Percentiles rank a stretch among this genome's conserved stretches.
Evolutionary conservation across 2,888 invertebrate species (phyloP).

Genomic region (Mythimna albipuncta): DNA sequence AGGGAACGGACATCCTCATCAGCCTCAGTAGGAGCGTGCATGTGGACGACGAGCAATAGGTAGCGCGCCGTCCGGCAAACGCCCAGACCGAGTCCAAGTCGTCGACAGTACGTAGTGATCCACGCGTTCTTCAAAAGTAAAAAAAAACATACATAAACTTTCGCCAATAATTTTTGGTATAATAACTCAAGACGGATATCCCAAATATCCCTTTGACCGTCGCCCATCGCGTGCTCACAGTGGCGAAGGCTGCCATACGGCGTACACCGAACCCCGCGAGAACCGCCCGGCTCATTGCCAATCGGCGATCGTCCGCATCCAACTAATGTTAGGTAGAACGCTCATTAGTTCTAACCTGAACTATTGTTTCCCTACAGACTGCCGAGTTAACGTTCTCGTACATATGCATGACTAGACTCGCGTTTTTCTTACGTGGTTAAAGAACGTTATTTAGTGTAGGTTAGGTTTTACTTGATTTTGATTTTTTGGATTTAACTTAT

Average conservation of each 20-base stretch:
- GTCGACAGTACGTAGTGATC: too few relatives aligned
- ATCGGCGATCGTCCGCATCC: constrained; percentile 53
- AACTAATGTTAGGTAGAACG: constrained; percentile 43
- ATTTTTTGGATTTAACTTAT: too few relatives aligned
- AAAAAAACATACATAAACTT: too few relatives aligned
- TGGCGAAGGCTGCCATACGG: constrained; percentile 20
- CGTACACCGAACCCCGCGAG: constrained; percentile 48
- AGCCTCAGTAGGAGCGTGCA: too few relatives aligned
- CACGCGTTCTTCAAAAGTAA: too few relatives aligned
- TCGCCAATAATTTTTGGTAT: too few relatives aligned
- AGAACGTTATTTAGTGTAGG: too few relatives aligned
- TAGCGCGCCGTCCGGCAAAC: too few relatives aligned
- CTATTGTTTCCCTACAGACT: constrained; percentile 47
- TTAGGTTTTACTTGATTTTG: too few relatives aligned
- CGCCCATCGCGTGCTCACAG: constrained; percentile 12
- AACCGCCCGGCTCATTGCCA: constrained; percentile 59
- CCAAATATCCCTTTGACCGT: constrained; percentile 11
- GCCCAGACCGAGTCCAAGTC: too few relatives aligned
- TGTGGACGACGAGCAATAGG: too few relatives aligned
- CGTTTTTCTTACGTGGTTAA: background rate
- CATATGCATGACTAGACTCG: constrained; percentile 12
- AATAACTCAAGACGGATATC: background rate
- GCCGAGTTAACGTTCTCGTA: constrained; percentile 20
- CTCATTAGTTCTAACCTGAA: constrained; percentile 48
- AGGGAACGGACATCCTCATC: too few relatives aligned